Percentiles rank a stretch among this genome's conserved stretches.
Evolutionary conservation across 2,113 vertebrate species (phyloP).

Genomic region (Oostethus manadensis): DNA sequence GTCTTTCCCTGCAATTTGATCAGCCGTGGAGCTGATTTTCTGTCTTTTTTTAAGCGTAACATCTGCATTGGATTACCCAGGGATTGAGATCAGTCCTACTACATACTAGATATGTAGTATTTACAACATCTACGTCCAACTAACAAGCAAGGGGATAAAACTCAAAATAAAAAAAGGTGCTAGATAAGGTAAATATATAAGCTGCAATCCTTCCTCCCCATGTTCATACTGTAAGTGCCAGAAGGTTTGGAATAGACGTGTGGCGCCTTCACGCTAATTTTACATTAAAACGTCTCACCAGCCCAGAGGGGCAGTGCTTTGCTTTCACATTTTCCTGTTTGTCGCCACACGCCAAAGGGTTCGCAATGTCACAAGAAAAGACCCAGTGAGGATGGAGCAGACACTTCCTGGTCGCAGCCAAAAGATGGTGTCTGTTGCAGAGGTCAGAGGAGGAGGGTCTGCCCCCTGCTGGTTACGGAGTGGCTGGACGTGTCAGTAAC

Average conservation of each 20-base stretch:
- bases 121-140: slow-evolving; percentile 58
- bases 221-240: slow-evolving; percentile 43
- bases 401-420: background rate
- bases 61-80: slow-evolving; percentile 25
- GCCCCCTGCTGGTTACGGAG: slow-evolving; percentile 38
- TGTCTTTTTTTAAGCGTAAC: slow-evolving; percentile 12
- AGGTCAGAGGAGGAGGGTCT: slow-evolving; percentile 2
- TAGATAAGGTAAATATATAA: slow-evolving; percentile 52
- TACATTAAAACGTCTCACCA: slow-evolving; percentile 15
- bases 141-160: slow-evolving; percentile 38
- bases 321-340: slow-evolving; percentile 62
- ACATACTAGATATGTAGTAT: slow-evolving; percentile 39
- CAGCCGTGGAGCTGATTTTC: slow-evolving; percentile 30
- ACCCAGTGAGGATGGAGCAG: background rate
- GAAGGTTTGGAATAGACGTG: slow-evolving; percentile 33
- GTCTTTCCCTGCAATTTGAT: slow-evolving; percentile 52
- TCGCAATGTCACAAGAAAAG: slow-evolving; percentile 6
- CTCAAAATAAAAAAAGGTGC: slow-evolving; percentile 63
- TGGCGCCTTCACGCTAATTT: slow-evolving; percentile 28
- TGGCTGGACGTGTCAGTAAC: slow-evolving; percentile 77
- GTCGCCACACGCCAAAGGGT: slow-evolving; percentile 59
- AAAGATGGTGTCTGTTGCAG: background rate
- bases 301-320: slow-evolving; percentile 15
- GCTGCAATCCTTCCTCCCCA: slow-evolving; percentile 36
- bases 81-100: slow-evolving; percentile 17